Percentiles rank a stretch among this genome's conserved stretches.
Evolutionary conservation across 2,113 vertebrate species (phyloP).

Genomic region (Neotoma lepida): DNA sequence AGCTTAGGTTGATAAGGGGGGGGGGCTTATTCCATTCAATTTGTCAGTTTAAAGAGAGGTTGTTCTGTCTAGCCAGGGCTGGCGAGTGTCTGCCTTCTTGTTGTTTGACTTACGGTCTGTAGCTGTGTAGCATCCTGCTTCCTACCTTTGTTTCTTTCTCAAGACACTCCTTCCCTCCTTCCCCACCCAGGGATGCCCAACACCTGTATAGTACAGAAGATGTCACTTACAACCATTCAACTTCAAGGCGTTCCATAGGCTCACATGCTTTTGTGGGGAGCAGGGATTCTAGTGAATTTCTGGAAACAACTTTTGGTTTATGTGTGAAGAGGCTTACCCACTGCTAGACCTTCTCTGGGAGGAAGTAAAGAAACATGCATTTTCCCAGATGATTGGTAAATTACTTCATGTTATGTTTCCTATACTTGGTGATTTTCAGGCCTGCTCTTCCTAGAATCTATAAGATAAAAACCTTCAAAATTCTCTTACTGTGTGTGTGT

Average conservation of each 20-base stretch:
- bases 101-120: background rate
- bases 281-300: background rate
- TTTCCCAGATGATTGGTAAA: background rate
- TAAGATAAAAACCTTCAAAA: background rate
- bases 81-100: background rate
- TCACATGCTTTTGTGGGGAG: background rate
- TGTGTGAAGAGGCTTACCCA: background rate
- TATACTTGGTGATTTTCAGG: background rate
- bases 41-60: background rate
- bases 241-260: background rate
- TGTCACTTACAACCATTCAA: background rate
- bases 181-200: background rate
- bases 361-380: background rate
- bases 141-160: background rate
- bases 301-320: background rate
- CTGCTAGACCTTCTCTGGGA: background rate
- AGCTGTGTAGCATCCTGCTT: background rate
- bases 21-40: background rate
- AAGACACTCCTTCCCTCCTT: too few species aligned
- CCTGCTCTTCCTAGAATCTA: background rate
- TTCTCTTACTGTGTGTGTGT: background rate
- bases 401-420: constrained; percentile 1
- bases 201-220: background rate
- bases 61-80: background rate
- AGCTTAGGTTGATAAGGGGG: background rate